phyloP scores from a whole-genome alignment of 2,888 invertebrate genomes.

The Spicauda simplicius region DNA sequence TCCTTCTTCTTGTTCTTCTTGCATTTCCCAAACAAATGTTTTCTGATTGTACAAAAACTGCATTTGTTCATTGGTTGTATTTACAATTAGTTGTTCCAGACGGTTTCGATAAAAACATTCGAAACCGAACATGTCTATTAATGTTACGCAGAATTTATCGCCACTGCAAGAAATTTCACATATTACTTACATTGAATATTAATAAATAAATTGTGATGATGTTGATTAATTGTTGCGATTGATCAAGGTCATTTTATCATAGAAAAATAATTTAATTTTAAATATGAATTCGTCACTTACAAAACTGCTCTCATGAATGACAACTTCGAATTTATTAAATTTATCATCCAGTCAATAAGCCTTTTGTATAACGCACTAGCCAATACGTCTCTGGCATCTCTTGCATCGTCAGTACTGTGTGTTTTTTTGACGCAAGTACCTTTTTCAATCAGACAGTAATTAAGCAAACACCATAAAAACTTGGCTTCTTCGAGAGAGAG shows the following conservation, averaged over 20 bases:
- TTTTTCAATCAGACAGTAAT: slow-evolving; percentile 92
- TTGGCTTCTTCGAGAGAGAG: slow-evolving; percentile 92
- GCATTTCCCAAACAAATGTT: slow-evolving; percentile 96
- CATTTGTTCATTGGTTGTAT: slow-evolving; percentile 96
- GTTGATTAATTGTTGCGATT: too few species aligned
- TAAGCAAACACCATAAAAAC: slow-evolving; percentile 93
- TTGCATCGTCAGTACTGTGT: slow-evolving; percentile 92
- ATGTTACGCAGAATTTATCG: slow-evolving; percentile 91
- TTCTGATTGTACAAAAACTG: slow-evolving; percentile 97
- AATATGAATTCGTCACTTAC: slow-evolving; percentile 85
- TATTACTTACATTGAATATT: slow-evolving; percentile 2
- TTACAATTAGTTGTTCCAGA: slow-evolving; percentile 94
- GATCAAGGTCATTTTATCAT: too few species aligned
- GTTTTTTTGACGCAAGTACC: slow-evolving; percentile 88
- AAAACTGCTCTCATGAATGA: slow-evolving; percentile 93
- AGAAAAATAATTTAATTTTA: too few species aligned
- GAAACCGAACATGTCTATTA: slow-evolving; percentile 96
- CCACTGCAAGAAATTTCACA: slow-evolving; percentile 86
- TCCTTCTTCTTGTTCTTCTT: slow-evolving; percentile 91
- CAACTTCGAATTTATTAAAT: slow-evolving; percentile 93
- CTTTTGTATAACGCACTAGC: slow-evolving; percentile 93
- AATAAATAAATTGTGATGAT: too few species aligned
- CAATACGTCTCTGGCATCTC: slow-evolving; percentile 93
- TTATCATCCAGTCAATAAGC: slow-evolving; percentile 95
- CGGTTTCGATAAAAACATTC: slow-evolving; percentile 95